Evolutionary conservation across 1,140 invertebrate genomes (phyloP).

Genomic region (Vollenhovia emeryi): DNA sequence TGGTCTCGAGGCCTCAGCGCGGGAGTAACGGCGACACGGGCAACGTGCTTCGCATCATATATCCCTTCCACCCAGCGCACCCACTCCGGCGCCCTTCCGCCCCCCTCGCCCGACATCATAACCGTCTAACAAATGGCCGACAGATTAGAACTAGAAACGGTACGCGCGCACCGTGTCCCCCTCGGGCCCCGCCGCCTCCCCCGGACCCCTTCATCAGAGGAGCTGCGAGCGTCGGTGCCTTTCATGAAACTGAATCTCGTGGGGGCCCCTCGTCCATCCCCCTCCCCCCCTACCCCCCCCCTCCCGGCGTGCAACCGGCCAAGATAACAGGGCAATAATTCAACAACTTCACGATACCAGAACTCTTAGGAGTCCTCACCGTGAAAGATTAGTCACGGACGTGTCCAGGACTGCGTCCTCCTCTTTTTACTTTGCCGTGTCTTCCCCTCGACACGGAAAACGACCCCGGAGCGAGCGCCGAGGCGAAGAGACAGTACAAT

Average conservation of each 20-base stretch:
- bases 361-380: slow-evolving; percentile 73
- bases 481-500: not conserved
- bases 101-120: slow-evolving; percentile 76
- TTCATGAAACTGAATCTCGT: slow-evolving; percentile 83
- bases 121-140: slow-evolving; percentile 82
- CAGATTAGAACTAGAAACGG: slow-evolving; percentile 83
- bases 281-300: slow-evolving; percentile 69
- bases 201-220: slow-evolving; percentile 43
- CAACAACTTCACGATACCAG: slow-evolving; percentile 80
- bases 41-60: slow-evolving; percentile 77
- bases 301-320: slow-evolving; percentile 66
- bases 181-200: not conserved
- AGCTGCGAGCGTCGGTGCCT: slow-evolving; percentile 75
- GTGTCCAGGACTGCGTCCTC: slow-evolving; percentile 58
- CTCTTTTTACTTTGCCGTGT: slow-evolving; percentile 5
- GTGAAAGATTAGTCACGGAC: slow-evolving; percentile 80
- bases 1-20: slow-evolving; percentile 75
- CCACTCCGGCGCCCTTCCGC: slow-evolving; percentile 36
- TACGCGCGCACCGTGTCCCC: slow-evolving; percentile 64
- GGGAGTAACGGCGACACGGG: slow-evolving; percentile 77
- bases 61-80: slow-evolving; percentile 66
- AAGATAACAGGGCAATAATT: slow-evolving; percentile 84
- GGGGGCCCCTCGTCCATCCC: slow-evolving; percentile 70
- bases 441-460: not conserved
- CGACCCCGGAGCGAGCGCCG: not conserved